Evolutionary conservation across 2,113 vertebrate species (phyloP), one percentile per base, ranked within the genome.

Genomic region (Dendrocopos noguchii): DNA sequence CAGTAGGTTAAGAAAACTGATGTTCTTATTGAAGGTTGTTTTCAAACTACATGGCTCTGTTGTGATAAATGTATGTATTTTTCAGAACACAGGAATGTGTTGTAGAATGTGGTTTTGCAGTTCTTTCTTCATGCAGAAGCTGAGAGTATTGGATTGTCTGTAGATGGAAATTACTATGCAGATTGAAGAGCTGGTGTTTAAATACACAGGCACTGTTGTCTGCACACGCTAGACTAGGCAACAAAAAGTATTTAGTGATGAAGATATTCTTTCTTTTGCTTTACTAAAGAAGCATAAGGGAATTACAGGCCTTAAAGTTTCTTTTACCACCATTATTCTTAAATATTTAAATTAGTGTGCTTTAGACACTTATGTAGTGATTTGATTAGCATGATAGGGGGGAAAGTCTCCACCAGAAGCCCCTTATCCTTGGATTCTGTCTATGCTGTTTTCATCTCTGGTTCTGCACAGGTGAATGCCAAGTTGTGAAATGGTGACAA

Each of bases 401-500:
- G 24, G 12, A 21, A 17, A 8, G 3, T 28, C 50, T 84, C 14
- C 8, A 80, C 10, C 9, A 67, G 64, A 80, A 90, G 61, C 28
- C 66, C 9, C 33, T 66, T 86, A 42, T 52, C 60, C 78, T 53
- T 53, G 25, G 10, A 29, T 76, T 84, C 50, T 72, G 29, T 46
- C 20, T 65, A 21, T 9, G 4, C 25, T 72, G 18, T 79, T 96
- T 90, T 78, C 29, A 42, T 88, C 65, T 84, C 46, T 25, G 50
- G 39, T 61, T 91, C 29, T 73, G 61, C 12, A 21, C 29, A 42
- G 39, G n/a, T 3, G 0, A 90, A 55, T 86, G 63, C 53, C 42
- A 67, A 77, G 67, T 84, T 93, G 68, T 83, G 64, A 89, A 91
- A 77, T 60, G 5, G 31, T 92, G 72, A 57, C 68, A 82, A 87